These are phyloP conservation scores for Hyperopisus bebe DNA, from an alignment of 2,113 vertebrate species.

Conservation along the genomic window DNA sequence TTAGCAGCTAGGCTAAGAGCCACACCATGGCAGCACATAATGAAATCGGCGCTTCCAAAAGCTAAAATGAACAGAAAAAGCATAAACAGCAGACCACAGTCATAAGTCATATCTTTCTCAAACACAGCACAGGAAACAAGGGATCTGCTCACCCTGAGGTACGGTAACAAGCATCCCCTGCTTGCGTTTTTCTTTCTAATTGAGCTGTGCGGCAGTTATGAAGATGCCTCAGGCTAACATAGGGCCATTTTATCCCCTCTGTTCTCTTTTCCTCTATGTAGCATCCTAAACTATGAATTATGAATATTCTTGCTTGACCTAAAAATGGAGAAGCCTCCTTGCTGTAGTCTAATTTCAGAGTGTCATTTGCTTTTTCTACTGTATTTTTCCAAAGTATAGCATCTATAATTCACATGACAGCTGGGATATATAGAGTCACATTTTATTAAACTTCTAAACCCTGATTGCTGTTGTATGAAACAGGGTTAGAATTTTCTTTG, in stretches of 20 bases:
- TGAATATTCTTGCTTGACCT: neutral
- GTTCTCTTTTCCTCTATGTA: neutral
- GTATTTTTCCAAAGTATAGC: neutral
- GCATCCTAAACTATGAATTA: neutral
- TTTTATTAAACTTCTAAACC: neutral
- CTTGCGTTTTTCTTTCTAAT: neutral
- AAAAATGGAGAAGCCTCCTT: neutral
- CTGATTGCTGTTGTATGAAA: neutral
- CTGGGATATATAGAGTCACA: neutral
- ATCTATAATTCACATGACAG: neutral
- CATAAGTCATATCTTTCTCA: neutral
- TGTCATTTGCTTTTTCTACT: neutral
- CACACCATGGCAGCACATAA: neutral
- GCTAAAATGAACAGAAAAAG: neutral
- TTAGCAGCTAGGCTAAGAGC: neutral
- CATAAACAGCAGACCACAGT: slow-evolving; percentile 1
- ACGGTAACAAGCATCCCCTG: neutral
- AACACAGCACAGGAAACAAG: neutral
- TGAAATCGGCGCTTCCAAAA: neutral
- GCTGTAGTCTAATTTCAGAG: neutral
- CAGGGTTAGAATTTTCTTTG: neutral
- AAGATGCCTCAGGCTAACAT: slow-evolving; percentile 57
- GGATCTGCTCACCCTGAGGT: neutral
- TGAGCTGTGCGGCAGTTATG: neutral
- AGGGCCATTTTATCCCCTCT: neutral